These are phyloP conservation scores for Neelides folsomi DNA, from an alignment of 2,888 invertebrate genomes.

Conservation along the genomic window DNA sequence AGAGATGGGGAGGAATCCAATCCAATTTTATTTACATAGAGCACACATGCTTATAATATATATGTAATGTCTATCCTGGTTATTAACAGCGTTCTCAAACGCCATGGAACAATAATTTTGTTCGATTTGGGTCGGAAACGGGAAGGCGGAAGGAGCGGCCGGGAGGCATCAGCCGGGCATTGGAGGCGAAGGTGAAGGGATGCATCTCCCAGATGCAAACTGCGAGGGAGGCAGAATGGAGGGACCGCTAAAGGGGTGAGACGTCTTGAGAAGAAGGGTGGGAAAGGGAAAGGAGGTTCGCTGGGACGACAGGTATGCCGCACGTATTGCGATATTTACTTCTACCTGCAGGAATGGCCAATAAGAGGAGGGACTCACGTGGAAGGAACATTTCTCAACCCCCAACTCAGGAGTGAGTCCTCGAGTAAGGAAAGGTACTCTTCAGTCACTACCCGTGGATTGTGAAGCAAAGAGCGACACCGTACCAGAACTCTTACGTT, in stretches of 20 bases:
- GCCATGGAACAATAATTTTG: too few species aligned
- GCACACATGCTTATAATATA: too few species aligned
- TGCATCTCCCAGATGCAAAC: background rate
- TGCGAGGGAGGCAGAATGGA: background rate
- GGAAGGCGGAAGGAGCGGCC: background rate
- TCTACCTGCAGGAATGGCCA: slow-evolving; percentile 12
- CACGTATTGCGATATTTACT: slow-evolving; percentile 15
- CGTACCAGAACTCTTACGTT: too few species aligned
- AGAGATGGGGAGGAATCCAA: too few species aligned
- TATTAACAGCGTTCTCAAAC: too few species aligned
- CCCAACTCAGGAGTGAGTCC: background rate
- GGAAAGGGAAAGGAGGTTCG: slow-evolving; percentile 8
- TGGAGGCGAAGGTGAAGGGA: background rate
- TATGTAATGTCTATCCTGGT: too few species aligned
- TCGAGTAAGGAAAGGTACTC: slow-evolving; percentile 1
- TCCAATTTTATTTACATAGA: too few species aligned
- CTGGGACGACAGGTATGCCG: slow-evolving; percentile 4
- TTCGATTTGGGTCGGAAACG: background rate
- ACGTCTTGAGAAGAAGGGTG: slow-evolving; percentile 9
- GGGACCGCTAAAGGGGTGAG: slow-evolving; percentile 2
- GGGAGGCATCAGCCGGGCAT: background rate
- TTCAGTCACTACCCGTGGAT: slow-evolving; percentile 14
- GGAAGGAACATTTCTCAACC: slow-evolving; percentile 12
- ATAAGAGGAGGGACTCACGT: slow-evolving; percentile 14
- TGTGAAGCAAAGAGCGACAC: slow-evolving; percentile 2